Conservation (phyloP, 2,888 invertebrate genomes). For the Notodonta dromedarius region DNA sequence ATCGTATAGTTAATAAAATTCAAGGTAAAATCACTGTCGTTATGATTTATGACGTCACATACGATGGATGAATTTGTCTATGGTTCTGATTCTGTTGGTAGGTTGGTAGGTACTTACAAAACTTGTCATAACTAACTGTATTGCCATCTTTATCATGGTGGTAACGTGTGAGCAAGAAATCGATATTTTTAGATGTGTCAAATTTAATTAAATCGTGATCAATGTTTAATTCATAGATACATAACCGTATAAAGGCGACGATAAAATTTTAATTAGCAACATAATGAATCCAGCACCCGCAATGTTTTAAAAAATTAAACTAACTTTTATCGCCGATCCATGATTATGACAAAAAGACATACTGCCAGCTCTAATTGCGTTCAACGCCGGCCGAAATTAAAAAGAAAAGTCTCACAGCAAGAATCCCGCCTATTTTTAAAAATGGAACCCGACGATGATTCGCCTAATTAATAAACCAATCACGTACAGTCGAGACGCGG, state of each 20-base stretch:
- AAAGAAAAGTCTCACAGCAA: slow-evolving; percentile 80
- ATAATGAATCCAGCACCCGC: slow-evolving; percentile 43
- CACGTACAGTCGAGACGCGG: slow-evolving; percentile 84
- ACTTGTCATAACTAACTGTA: no score
- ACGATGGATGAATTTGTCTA: slow-evolving; percentile 6
- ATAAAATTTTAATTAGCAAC: slow-evolving; percentile 43
- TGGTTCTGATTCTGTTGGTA: no score
- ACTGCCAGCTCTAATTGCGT: slow-evolving; percentile 79
- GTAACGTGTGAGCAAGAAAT: no score
- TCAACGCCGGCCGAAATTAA: slow-evolving; percentile 80
- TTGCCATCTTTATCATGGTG: no score
- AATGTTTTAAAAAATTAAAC: slow-evolving; percentile 62
- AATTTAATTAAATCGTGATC: neutral
- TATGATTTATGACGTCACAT: slow-evolving; percentile 12
- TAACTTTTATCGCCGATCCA: slow-evolving; percentile 60
- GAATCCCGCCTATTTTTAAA: slow-evolving; percentile 85
- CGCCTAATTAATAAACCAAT: slow-evolving; percentile 85
- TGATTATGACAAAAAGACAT: slow-evolving; percentile 74
- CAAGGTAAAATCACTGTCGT: slow-evolving; percentile 8
- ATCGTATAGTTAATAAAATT: no score
- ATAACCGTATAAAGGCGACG: slow-evolving; percentile 23
- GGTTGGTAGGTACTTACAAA: no score
- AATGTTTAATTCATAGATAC: slow-evolving; percentile 24
- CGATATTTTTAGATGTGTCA: no score
- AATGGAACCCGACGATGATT: slow-evolving; percentile 80